phyloP scores from a whole-genome alignment of 1,140 invertebrate genomes.

The Drosophila parabipectinata region DNA sequence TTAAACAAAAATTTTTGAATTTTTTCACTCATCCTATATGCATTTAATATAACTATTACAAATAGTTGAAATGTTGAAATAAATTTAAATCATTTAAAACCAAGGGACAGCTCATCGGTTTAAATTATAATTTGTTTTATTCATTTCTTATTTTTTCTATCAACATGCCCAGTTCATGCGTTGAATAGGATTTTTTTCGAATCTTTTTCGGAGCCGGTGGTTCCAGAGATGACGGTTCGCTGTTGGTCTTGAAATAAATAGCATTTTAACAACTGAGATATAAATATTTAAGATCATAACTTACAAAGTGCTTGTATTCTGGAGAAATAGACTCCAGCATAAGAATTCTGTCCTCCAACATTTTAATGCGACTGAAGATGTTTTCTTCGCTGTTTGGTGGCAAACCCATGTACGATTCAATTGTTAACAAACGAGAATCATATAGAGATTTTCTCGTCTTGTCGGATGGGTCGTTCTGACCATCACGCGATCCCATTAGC shows the following conservation, averaged over 20 bases:
- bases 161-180: constrained; percentile 16
- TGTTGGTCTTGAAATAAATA: constrained; percentile 41
- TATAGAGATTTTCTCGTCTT: constrained; percentile 13
- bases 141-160: constrained; percentile 25
- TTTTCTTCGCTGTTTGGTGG: constrained; percentile 85
- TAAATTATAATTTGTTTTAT: constrained; percentile 5
- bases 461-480: constrained; percentile 43
- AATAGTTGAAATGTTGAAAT: constrained; percentile 69
- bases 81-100: constrained; percentile 55
- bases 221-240: constrained; percentile 6
- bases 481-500: constrained; percentile 85
- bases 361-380: constrained; percentile 87
- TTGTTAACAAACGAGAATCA: constrained; percentile 44
- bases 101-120: constrained; percentile 24
- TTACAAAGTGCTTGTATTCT: constrained; percentile 88
- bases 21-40: constrained; percentile 47
- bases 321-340: constrained; percentile 89
- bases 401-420: constrained; percentile 57
- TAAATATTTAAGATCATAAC: constrained; percentile 9
- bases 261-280: not conserved
- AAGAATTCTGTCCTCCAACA: constrained; percentile 88
- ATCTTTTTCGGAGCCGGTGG: constrained; percentile 9
- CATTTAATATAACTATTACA: constrained; percentile 68
- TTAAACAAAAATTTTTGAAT: constrained; percentile 57
- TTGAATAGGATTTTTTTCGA: constrained; percentile 38